Percentiles rank a stretch among this genome's conserved stretches.
Evolutionary conservation across 2,113 vertebrate species (phyloP).

Genomic region (Lophura nycthemera): DNA sequence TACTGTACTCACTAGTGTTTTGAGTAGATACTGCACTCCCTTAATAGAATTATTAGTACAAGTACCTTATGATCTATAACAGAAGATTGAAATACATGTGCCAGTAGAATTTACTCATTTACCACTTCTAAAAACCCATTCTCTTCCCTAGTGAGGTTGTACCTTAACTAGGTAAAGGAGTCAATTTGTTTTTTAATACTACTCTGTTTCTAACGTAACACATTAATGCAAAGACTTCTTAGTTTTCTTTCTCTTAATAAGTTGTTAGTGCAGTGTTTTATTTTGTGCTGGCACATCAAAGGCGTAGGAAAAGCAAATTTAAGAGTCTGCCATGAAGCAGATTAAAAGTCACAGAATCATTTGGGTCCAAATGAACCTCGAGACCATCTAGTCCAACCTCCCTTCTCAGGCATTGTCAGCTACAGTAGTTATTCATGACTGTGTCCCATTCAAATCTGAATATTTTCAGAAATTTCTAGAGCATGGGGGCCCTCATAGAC

Average conservation of each 20-base stretch:
- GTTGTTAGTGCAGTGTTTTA: not conserved
- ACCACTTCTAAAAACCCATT: not conserved
- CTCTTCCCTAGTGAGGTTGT: not conserved
- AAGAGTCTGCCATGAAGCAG: not conserved
- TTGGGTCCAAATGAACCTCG: not conserved
- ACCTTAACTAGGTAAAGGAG: constrained; percentile 12
- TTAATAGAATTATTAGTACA: constrained; percentile 13
- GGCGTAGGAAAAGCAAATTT: not conserved
- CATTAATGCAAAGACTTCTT: not conserved
- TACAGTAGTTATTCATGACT: not conserved
- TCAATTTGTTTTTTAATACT: constrained; percentile 6
- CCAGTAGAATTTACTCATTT: constrained; percentile 31
- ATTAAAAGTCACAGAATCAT: not conserved
- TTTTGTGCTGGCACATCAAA: not conserved
- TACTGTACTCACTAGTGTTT: not conserved
- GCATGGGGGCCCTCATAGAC: not conserved
- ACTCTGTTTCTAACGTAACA: not conserved
- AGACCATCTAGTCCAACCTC: not conserved
- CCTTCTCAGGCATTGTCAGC: not conserved
- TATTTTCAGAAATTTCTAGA: not conserved
- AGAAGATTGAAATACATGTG: constrained; percentile 40
- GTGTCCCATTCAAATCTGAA: not conserved
- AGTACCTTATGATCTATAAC: constrained; percentile 4
- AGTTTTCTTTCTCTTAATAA: not conserved
- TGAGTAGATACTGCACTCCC: not conserved